phyloP scores from a whole-genome alignment of 2,113 vertebrate genomes.

The Larimichthys crocea region DNA sequence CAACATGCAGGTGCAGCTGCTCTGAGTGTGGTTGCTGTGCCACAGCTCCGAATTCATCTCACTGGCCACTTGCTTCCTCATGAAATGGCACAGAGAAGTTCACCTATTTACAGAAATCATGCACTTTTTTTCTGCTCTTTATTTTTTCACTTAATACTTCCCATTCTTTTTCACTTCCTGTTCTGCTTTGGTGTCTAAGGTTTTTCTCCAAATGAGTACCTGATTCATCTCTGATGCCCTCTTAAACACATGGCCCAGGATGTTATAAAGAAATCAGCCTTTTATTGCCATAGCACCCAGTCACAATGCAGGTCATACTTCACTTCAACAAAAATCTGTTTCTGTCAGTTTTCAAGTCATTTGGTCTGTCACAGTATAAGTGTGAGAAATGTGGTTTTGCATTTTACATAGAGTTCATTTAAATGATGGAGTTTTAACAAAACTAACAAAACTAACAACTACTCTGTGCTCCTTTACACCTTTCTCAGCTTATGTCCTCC shows the following conservation, averaged over 20 bases:
- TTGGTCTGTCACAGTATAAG: not conserved
- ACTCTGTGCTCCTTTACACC: too few relatives aligned
- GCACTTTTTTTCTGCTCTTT: not conserved
- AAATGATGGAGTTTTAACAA: not conserved
- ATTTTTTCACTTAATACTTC: slow-evolving; percentile 40
- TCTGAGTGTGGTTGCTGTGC: slow-evolving; percentile 50
- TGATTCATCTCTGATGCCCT: not conserved
- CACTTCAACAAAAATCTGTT: not conserved
- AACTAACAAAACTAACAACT: too few relatives aligned
- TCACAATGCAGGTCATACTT: not conserved
- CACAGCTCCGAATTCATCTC: slow-evolving; percentile 22
- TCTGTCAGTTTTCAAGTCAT: slow-evolving; percentile 7
- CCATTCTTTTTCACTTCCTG: slow-evolving; percentile 31
- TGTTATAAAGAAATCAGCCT: not conserved
- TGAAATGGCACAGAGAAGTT: slow-evolving; percentile 42
- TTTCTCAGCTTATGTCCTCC: too few relatives aligned
- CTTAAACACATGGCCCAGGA: not conserved
- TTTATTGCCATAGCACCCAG: not conserved
- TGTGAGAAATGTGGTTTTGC: slow-evolving; percentile 16
- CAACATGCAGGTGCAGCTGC: slow-evolving; percentile 25
- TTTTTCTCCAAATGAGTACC: not conserved
- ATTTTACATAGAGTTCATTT: not conserved
- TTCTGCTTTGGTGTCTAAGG: slow-evolving; percentile 21
- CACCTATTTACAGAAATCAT: slow-evolving; percentile 20
- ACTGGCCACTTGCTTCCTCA: slow-evolving; percentile 43